Percentiles rank a stretch among this genome's conserved stretches.
phyloP scores from a whole-genome alignment of 2,113 vertebrate genomes.

The Plestiodon gilberti region DNA sequence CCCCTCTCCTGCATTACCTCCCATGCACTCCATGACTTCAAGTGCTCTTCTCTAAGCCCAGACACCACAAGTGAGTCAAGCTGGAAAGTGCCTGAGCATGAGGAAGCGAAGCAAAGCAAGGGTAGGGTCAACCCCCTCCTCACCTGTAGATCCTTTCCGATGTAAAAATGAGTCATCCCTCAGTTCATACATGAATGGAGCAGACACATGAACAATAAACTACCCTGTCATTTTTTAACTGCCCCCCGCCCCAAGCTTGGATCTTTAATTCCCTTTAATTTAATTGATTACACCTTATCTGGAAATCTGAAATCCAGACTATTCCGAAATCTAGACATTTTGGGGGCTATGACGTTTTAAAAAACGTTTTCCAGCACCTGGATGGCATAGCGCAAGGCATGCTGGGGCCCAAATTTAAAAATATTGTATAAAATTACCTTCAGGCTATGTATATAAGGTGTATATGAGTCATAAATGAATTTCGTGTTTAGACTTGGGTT shows the following conservation, averaged over 20 bases:
- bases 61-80: not conserved
- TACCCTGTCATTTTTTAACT: not conserved
- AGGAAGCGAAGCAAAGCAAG: not conserved
- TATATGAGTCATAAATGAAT: too few species aligned
- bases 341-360: too few species aligned
- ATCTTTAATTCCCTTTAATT: slow-evolving; percentile 30
- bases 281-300: too few species aligned
- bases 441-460: too few species aligned
- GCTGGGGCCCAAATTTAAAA: too few species aligned
- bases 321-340: too few species aligned
- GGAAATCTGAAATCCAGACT: too few species aligned
- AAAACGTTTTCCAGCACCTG: too few species aligned
- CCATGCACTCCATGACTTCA: not conserved
- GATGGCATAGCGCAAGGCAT: too few species aligned
- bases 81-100: not conserved
- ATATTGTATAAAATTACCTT: too few species aligned
- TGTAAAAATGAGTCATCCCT: not conserved
- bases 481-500: too few species aligned
- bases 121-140: not conserved
- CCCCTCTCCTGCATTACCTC: too few species aligned
- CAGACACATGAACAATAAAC: not conserved
- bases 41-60: not conserved
- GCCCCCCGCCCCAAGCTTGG: not conserved
- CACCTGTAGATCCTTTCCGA: not conserved
- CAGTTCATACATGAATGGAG: not conserved